Conservation (phyloP, 2,797 vertebrate genomes). For the Perdix hodgsoniae region DNA sequence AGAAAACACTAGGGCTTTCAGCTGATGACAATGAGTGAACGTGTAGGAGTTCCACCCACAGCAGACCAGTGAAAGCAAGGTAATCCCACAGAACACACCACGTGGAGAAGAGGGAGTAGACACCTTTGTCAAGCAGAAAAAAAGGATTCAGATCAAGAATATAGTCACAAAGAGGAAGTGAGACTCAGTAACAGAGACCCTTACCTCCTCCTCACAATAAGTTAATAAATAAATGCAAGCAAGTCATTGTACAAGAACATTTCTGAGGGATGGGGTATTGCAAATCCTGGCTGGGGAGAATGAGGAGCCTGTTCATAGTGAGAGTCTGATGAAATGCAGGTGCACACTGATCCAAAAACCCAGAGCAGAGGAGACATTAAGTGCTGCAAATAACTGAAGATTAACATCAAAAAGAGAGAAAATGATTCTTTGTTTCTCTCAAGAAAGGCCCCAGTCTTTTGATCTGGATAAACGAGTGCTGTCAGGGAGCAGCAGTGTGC, state of each 20-base stretch:
- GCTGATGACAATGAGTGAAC: neutral
- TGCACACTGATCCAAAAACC: neutral
- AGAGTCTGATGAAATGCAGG: neutral
- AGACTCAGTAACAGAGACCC: neutral
- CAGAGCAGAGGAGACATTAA: neutral
- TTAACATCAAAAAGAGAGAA: neutral
- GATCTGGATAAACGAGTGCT: neutral
- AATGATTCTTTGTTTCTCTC: neutral
- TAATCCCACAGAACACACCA: neutral
- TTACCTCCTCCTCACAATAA: neutral
- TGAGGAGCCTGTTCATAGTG: neutral
- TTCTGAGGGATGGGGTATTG: neutral
- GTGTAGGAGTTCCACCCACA: neutral
- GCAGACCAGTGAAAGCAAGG: neutral
- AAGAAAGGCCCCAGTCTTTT: neutral
- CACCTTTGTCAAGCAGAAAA: neutral
- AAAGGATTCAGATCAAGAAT: neutral
- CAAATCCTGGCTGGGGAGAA: rapidly evolving
- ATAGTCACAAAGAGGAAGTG: rapidly evolving
- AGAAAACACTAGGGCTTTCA: neutral
- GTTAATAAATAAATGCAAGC: neutral
- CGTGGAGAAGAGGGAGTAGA: neutral
- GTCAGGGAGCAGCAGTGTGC: neutral
- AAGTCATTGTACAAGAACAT: neutral
- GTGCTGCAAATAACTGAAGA: neutral